These are phyloP conservation scores for Abrostola tripartita DNA, from an alignment of 2,888 invertebrate species.

Conservation along the genomic window DNA sequence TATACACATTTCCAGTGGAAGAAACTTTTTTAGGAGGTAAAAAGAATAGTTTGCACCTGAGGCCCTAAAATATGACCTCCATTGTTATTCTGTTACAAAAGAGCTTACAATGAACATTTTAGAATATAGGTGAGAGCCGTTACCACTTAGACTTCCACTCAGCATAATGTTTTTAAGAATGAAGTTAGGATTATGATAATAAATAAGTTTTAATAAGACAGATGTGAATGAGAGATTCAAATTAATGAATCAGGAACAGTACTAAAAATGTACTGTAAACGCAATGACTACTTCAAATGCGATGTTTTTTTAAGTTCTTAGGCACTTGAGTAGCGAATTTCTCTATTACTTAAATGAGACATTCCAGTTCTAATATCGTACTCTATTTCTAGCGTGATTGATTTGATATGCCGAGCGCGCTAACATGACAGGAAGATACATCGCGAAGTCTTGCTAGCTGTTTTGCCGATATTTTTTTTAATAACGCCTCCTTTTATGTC, in stretches of 20 bases:
- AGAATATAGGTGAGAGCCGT: conserved; percentile 3
- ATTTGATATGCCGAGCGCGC: conserved; percentile 2
- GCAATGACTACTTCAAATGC: too few species aligned
- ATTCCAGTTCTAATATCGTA: too few species aligned
- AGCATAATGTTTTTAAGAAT: not conserved
- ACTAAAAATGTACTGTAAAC: too few species aligned
- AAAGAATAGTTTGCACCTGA: conserved; percentile 17
- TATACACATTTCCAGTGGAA: not conserved
- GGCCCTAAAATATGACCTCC: conserved; percentile 7
- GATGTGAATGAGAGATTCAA: too few species aligned
- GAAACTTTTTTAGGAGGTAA: not conserved
- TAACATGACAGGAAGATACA: conserved; percentile 14
- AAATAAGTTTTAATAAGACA: too few species aligned
- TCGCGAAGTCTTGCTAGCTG: conserved; percentile 8
- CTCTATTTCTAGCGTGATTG: too few species aligned
- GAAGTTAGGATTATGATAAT: too few species aligned
- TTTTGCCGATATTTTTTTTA: not conserved
- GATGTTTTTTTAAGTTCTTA: too few species aligned
- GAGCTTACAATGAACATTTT: not conserved
- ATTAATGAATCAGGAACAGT: too few species aligned
- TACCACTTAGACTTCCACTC: not conserved
- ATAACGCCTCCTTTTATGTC: not conserved
- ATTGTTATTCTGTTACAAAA: conserved; percentile 21
- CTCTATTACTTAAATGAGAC: too few species aligned
- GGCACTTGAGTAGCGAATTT: too few species aligned